A percentile compares a stretch with the other conserved stretches of the same genome.
Conservation (phyloP, 2,113 vertebrate species). For the Vidua chalybeata region DNA sequence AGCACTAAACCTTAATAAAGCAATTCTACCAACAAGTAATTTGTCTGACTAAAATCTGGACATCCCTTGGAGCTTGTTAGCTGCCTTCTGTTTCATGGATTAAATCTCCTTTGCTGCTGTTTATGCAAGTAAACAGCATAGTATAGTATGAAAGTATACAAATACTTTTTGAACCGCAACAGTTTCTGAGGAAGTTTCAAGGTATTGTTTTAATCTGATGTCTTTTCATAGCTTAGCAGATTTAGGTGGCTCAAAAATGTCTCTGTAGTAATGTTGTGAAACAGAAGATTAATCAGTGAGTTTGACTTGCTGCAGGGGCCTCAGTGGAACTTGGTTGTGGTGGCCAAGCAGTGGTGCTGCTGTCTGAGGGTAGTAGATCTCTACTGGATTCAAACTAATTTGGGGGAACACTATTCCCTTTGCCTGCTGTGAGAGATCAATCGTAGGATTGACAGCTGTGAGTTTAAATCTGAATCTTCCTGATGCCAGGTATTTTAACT, state of each 20-base stretch:
- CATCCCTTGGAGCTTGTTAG: background rate
- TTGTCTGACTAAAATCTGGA: background rate
- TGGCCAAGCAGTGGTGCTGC: background rate
- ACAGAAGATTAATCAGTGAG: background rate
- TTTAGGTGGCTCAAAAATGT: background rate
- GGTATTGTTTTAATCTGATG: background rate
- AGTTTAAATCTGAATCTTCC: background rate
- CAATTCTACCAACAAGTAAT: background rate
- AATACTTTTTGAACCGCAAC: background rate
- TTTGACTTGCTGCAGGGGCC: background rate
- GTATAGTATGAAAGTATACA: background rate
- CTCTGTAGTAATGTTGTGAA: background rate
- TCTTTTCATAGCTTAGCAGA: background rate
- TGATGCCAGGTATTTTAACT: background rate
- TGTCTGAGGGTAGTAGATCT: background rate
- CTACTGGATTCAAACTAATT: background rate
- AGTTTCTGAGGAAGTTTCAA: background rate
- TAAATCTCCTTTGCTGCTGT: background rate
- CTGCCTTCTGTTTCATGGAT: background rate
- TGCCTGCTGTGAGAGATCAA: background rate
- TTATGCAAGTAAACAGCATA: background rate
- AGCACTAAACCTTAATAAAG: background rate
- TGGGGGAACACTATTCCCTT: background rate
- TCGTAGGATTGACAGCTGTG: background rate
- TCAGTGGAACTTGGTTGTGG: background rate